A percentile compares a stretch with the other conserved stretches of the same genome.
Conservation (phyloP, 2,797 vertebrate species). For the Etheostoma nigrum region DNA sequence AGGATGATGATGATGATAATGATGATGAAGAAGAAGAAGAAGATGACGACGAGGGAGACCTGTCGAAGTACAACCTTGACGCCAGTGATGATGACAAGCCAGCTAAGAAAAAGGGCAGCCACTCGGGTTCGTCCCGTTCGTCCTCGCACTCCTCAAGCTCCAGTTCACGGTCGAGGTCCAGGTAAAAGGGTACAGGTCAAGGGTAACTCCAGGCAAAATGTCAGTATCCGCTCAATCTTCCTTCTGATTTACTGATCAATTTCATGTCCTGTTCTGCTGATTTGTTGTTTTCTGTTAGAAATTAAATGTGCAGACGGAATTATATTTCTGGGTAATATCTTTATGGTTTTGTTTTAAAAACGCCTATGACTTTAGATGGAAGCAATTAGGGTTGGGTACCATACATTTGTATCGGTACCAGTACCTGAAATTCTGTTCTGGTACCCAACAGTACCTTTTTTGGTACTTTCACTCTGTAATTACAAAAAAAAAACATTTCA, state of each 20-base stretch:
- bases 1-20: conserved; percentile 87
- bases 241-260: conserved; percentile 83
- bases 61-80: conserved; percentile 96
- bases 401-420: too few relatives aligned
- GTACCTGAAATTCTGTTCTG: too few relatives aligned
- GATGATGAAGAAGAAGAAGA: conserved; percentile 88
- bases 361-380: background rate
- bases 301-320: conserved; percentile 29
- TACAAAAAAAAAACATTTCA: too few relatives aligned
- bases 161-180: conserved; percentile 99
- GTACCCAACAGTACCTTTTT: too few relatives aligned
- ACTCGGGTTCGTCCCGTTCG: conserved; percentile 92
- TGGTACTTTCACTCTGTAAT: too few relatives aligned
- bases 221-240: conserved; percentile 98
- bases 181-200: conserved; percentile 99
- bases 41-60: conserved; percentile 90
- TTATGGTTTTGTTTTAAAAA: background rate
- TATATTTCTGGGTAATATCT: background rate
- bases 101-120: conserved; percentile 89
- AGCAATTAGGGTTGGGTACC: too few relatives aligned
- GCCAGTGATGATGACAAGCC: conserved; percentile 90
- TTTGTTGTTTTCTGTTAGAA: conserved; percentile 55
- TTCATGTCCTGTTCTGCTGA: conserved; percentile 61
- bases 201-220: conserved; percentile 99
- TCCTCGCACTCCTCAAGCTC: conserved; percentile 96